Conservation (phyloP, 2,113 vertebrate species). For the Thalassoma bifasciatum region DNA sequence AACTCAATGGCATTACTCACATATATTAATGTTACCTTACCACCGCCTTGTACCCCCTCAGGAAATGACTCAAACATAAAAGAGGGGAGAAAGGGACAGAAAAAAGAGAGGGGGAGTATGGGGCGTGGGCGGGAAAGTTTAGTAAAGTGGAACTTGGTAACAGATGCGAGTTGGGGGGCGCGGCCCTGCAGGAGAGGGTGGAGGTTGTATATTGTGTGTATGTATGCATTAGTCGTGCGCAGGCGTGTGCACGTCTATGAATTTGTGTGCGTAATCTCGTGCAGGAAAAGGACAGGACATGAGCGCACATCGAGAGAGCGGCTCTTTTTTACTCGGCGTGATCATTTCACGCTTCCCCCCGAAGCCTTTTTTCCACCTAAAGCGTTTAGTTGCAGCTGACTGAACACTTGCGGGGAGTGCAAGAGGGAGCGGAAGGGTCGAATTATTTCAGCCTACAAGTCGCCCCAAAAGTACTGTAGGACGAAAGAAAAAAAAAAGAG, state of each 20-base stretch:
- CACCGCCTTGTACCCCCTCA: constrained; percentile 23
- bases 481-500: constrained; percentile 57
- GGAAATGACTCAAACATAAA: constrained; percentile 57
- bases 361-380: constrained; percentile 98
- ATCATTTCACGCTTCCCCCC: constrained; percentile 99
- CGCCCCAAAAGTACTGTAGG: constrained; percentile 81
- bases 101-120: constrained; percentile 19
- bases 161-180: constrained; percentile 85
- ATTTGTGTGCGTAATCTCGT: constrained; percentile 48
- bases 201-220: constrained; percentile 38
- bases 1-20: constrained; percentile 23
- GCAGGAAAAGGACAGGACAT: constrained; percentile 86
- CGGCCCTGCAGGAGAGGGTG: constrained; percentile 83
- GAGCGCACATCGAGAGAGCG: constrained; percentile 94
- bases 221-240: constrained; percentile 6
- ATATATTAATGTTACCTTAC: background rate
- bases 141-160: constrained; percentile 81
- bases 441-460: constrained; percentile 95
- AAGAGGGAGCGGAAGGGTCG: constrained; percentile 97
- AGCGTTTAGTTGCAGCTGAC: constrained; percentile 99
- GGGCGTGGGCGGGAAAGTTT: constrained; percentile 74
- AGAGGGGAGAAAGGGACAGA: constrained; percentile 10
- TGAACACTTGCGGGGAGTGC: constrained; percentile 96
- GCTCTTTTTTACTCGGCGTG: constrained; percentile 92
- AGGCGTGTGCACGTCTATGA: background rate